Base-by-base conservation (phyloP, 2,888 invertebrate species). In the Trissonchulus latispiculum region DNA sequence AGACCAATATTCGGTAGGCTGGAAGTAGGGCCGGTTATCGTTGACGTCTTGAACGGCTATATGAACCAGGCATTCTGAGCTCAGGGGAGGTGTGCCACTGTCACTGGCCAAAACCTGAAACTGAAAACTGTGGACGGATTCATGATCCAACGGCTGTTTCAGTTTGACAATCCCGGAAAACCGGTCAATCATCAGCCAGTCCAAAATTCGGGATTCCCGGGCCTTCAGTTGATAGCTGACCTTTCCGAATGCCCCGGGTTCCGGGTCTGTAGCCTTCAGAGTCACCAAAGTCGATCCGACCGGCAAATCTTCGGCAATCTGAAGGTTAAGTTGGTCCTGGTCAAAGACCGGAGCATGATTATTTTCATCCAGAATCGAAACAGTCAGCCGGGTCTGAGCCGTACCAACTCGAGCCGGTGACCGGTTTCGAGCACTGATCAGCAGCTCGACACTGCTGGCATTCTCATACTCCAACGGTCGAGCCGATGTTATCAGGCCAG, bases 191-290 rank as follows among this genome's bases (percentile, higher is more conserved):
- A 2, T 23, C 83, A 96, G 95, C n/a, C n/a, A n/a, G n/a, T n/a
- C n/a, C 83, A 95, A 95, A 72, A 89, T 89, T 83, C 95, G 94
- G 78, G 91, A 91, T 84, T 94, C 95, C 0, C 95, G 94, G 0
- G 91, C 89, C 8, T 91, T 89, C 67, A 94, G 88, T 15, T 91
- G 88, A 84, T 90, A 73, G 61, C 59, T 73, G 32, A 73, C 1
- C 36, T 29, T 88, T 72, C 93, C 90, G 84, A 95, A 95, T 76
- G 90, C 87, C 0, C 93, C 93, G 78, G 90, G 88, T 83, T 95
- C 95, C 78, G 89, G 88, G 84, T 95, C 95, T 76, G 91, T 87
- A 2, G 86, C 86, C 81, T 90, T 87, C 31, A 93, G 89, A 83
- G 90, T 88, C 33, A 92, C 91, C 70, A 94, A 92, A 86, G 93